Base-by-base conservation (phyloP, 2,797 vertebrate species). In the Epinephelus coioides region DNA sequence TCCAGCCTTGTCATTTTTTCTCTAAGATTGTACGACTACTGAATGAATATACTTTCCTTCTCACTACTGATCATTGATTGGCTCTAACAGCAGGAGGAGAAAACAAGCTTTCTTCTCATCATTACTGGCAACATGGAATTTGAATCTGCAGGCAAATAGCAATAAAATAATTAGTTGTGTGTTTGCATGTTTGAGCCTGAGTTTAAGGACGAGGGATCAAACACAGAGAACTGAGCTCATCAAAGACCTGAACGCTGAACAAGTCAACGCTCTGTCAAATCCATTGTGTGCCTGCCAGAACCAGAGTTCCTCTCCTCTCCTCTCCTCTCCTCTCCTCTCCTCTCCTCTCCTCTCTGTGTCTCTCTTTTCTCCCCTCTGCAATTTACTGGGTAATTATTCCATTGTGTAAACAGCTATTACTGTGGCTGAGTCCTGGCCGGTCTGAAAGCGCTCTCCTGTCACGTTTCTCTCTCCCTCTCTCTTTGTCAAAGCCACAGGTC, bases 331-430 rank as follows among this genome's bases (percentile, higher is more conserved):
- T 44, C 70, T 55, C 59, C 25, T 30, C 69, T 54, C 12, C 8
- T 49, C 25, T 13, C 53, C 57, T 76, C 25, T 65, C 13, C 27
- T 64, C 25, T 72, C 47, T 8, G 7, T 34, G 34, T 34, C 51
- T 40, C 46, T 72, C 54, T 21, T 50, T 6, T 30, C 12, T 12
- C 46, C 38, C 14, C 56, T 69, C 81, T 85, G 56, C 73, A 84
- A 69, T 86, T 88, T 89, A 81, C 87, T 8, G 78, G 85, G 82
- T 89, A 90, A 92, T 93, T 91, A 86, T 70, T 81, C 82, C 79
- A 86, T 89, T 86, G 87, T 93, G 89, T 90, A 91, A 92, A 92
- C 88, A 92, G 76, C 83, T 70, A 90, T 92, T 89, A 90, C 82
- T 79, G 81, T 75, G 69, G 78, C 81, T 61, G 8, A 76, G 75